Conservation (phyloP, 2,113 vertebrate species). For the Corynorhinus townsendii region DNA sequence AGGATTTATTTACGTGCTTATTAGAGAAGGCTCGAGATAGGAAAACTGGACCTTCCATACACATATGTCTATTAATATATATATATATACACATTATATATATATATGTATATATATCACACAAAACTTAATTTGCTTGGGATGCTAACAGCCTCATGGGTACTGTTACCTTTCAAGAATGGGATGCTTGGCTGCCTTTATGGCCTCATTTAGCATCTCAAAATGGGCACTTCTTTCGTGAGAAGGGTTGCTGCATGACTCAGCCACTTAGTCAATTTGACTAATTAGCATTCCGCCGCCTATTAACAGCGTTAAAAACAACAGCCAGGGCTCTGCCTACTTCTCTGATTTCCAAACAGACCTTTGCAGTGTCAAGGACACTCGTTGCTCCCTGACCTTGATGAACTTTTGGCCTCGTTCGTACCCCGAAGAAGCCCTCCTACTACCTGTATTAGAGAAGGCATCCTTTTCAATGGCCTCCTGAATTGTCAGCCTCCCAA, state of each 20-base stretch:
- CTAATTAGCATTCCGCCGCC: conserved; percentile 84
- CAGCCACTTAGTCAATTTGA: conserved; percentile 84
- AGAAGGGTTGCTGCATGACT: conserved; percentile 82
- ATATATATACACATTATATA: conserved; percentile 7
- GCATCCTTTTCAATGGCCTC: conserved; percentile 65
- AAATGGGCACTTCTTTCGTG: conserved; percentile 80
- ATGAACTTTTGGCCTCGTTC: conserved; percentile 47
- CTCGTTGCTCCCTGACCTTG: conserved; percentile 48
- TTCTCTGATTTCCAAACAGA: conserved; percentile 69
- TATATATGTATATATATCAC: background rate
- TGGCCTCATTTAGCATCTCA: conserved; percentile 82
- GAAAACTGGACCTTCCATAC: background rate
- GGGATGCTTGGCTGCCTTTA: conserved; percentile 80
- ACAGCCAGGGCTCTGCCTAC: conserved; percentile 72
- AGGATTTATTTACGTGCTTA: background rate
- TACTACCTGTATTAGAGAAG: conserved; percentile 33
- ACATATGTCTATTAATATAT: background rate
- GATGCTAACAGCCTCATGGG: conserved; percentile 76
- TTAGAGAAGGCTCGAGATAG: background rate
- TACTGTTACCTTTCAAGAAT: conserved; percentile 79
- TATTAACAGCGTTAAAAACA: conserved; percentile 81
- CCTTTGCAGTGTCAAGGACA: conserved; percentile 65
- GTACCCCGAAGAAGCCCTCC: conserved; percentile 48
- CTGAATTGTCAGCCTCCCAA: conserved; percentile 57
- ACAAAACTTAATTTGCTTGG: conserved; percentile 73